A percentile compares a stretch with the other conserved stretches of the same genome.
Conservation (phyloP, 2,888 invertebrate species). For the Autographa gamma region DNA sequence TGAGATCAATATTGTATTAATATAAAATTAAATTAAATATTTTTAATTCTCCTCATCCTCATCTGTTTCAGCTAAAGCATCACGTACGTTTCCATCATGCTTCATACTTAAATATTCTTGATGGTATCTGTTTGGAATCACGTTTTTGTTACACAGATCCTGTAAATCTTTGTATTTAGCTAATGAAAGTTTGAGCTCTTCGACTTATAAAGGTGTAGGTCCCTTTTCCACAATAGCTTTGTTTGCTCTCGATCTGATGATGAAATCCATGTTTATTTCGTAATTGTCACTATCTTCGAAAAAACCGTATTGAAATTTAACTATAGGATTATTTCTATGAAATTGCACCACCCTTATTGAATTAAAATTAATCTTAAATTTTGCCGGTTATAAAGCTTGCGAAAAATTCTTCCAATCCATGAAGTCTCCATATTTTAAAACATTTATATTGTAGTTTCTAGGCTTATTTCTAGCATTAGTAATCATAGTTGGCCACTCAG, state of each 20-base stretch:
- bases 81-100: background rate
- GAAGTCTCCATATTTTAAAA: too few species aligned
- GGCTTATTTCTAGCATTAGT: too few species aligned
- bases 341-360: conserved; percentile 6
- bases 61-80: too few species aligned
- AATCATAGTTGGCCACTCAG: too few species aligned
- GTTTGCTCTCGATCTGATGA: conserved; percentile 6
- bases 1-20: too few species aligned
- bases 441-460: too few species aligned
- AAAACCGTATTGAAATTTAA: conserved; percentile 12
- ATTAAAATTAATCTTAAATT: conserved; percentile 8
- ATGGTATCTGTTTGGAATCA: background rate
- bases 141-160: background rate
- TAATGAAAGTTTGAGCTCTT: conserved; percentile 6
- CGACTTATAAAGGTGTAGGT: conserved; percentile 2
- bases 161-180: conserved; percentile 1
- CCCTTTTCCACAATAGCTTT: conserved; percentile 5
- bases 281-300: conserved; percentile 6
- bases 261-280: conserved; percentile 6
- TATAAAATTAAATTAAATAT: too few species aligned
- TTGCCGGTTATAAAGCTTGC: conserved; percentile 2
- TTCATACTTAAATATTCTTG: background rate
- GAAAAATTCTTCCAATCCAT: background rate
- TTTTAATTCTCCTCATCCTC: too few species aligned
- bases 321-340: conserved; percentile 9